Base-by-base conservation (phyloP, 2,113 vertebrate genomes). In the Poeciliopsis retropinna region DNA sequence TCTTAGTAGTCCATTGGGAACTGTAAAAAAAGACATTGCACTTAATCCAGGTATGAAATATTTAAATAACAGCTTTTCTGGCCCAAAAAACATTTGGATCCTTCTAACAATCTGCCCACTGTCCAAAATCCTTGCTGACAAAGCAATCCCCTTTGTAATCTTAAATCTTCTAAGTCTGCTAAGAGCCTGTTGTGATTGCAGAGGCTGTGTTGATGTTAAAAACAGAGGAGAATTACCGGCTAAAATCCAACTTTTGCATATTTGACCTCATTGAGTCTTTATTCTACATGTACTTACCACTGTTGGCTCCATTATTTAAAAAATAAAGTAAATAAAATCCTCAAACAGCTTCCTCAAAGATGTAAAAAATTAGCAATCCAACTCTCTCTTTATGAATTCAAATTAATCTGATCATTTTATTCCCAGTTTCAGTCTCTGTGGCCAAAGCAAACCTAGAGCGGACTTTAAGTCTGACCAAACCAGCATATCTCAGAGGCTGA, bases 401-500 rank as follows among this genome's bases (percentile, higher is more conserved):
- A 70, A 44, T 17, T 0, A 41, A 67, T 80, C 31, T 70, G 44
- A n/a, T 79, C 62, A 54, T 66, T 51, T 66, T 84, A 84, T 65
- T 76, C 25, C 51, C 71, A 75, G 76, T 72, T 60, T 73, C 78
- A 74, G 83, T 76, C 85, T 84, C 74, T 72, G 84, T 63, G 75
- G 73, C 57, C 76, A n/a, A 78, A 81, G 76, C 74, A 67, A 87
- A 84, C 76, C 64, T 66, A 54, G 80, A 79, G 81, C 74, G 77
- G 80, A 88, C 75, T 81, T 70, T 74, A 72, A 88, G 88, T 87
- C 85, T 67, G 82, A 88, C 85, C 86, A 76, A 72, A 84, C 65
- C 79, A 88, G 89, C 63, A 32, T 78, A 85, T 92, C 87, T 92
- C 89, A 87, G 86, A 91, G 91, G 79, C 88, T 85, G 82, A 91